Evolutionary conservation across 2,888 invertebrate genomes (phyloP).

Genomic region (Pristionchus japonicus): DNA sequence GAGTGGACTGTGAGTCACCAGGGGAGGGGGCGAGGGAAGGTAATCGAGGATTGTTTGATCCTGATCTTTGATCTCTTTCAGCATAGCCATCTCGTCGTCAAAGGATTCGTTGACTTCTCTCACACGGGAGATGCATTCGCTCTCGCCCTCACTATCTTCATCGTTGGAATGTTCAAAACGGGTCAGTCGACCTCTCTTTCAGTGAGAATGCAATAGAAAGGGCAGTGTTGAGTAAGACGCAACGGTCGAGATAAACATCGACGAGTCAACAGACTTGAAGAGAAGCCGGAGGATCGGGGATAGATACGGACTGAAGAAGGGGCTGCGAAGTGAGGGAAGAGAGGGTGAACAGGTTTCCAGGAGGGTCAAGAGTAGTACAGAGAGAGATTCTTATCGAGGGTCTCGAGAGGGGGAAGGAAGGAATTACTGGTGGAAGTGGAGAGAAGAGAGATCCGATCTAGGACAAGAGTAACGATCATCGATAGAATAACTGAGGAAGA

Average conservation of each 20-base stretch:
- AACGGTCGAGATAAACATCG: slow-evolving; percentile 25
- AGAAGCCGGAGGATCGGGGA: not conserved
- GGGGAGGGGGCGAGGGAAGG: not conserved
- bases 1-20: not conserved
- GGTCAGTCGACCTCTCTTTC: not conserved
- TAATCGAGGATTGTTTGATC: not conserved
- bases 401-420: not conserved
- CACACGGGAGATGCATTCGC: slow-evolving; percentile 46
- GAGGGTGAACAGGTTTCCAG: slow-evolving; percentile 29
- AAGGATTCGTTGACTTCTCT: slow-evolving; percentile 44
- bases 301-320: not conserved
- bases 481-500: not conserved
- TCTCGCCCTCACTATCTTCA: slow-evolving; percentile 34
- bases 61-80: slow-evolving; percentile 29
- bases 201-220: no score
- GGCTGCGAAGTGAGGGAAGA: not conserved
- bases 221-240: not conserved
- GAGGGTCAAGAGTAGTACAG: slow-evolving; percentile 39
- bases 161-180: slow-evolving; percentile 44
- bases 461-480: not conserved
- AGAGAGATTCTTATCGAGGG: slow-evolving; percentile 1
- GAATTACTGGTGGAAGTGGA: slow-evolving; percentile 4
- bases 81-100: slow-evolving; percentile 42
- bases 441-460: not conserved
- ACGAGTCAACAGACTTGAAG: not conserved